Conservation (phyloP, 2,797 vertebrate species). For the Loris lydekkerianus region DNA sequence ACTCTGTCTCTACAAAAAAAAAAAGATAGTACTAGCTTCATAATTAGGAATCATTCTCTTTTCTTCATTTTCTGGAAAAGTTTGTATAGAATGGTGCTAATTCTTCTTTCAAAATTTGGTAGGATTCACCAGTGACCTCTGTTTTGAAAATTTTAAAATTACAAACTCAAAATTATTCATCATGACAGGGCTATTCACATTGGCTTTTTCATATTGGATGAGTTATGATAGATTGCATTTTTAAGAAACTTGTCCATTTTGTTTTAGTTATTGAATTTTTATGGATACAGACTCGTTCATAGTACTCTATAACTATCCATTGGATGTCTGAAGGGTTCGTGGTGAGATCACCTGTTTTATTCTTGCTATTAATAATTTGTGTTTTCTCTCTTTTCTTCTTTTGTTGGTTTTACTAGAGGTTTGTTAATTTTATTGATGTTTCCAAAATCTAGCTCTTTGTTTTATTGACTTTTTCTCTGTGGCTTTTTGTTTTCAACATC, state of each 20-base stretch:
- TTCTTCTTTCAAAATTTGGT: slow-evolving; percentile 28
- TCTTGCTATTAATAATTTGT: neutral
- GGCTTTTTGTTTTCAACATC: neutral
- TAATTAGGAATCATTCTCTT: neutral
- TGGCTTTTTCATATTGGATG: neutral
- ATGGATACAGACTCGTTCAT: neutral
- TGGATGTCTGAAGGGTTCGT: neutral
- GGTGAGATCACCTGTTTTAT: neutral
- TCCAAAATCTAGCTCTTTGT: neutral
- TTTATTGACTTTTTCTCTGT: neutral
- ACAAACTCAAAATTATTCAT: neutral
- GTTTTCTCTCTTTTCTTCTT: neutral
- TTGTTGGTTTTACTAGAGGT: neutral
- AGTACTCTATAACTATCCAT: neutral
- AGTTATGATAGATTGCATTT: neutral
- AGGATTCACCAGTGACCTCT: neutral
- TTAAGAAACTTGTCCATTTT: neutral
- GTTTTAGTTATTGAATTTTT: neutral
- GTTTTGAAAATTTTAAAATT: slow-evolving; percentile 15
- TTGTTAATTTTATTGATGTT: neutral
- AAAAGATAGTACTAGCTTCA: neutral
- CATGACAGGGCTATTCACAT: neutral
- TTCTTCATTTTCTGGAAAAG: slow-evolving; percentile 13
- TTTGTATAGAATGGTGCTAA: neutral
- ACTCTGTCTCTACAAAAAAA: no score